These are phyloP conservation scores for Tachypleus tridentatus DNA, from an alignment of 1,140 invertebrate genomes.

Conservation along the genomic window DNA sequence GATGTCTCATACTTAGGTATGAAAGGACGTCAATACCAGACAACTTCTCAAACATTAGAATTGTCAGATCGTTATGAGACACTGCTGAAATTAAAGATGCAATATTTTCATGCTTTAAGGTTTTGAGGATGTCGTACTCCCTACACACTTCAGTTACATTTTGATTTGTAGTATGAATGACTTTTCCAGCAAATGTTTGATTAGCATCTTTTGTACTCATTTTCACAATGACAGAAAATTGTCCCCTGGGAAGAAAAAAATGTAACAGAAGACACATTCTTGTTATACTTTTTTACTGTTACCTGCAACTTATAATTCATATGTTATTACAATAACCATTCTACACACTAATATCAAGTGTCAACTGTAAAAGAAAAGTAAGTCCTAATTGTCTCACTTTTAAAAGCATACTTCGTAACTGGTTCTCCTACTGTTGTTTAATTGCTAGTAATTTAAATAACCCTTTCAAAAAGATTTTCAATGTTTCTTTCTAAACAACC, in stretches of 20 bases:
- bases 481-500: too few species aligned
- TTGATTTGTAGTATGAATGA: conserved; percentile 4
- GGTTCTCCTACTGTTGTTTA: too few species aligned
- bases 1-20: conserved; percentile 68
- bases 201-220: conserved; percentile 35
- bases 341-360: too few species aligned
- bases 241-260: conserved; percentile 41
- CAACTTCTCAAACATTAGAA: conserved; percentile 61
- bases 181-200: conserved; percentile 18
- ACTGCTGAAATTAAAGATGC: conserved; percentile 49
- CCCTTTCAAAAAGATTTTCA: too few species aligned
- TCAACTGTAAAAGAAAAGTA: too few species aligned
- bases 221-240: conserved; percentile 69
- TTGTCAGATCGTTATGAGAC: conserved; percentile 19
- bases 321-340: too few species aligned
- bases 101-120: conserved; percentile 72
- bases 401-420: too few species aligned
- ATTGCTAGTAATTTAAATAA: too few species aligned
- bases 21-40: conserved; percentile 71
- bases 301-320: too few species aligned
- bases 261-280: too few species aligned
- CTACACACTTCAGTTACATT: conserved; percentile 8
- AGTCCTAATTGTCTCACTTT: too few species aligned
- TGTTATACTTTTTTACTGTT: too few species aligned
- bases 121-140: conserved; percentile 69